Conservation (phyloP, 2,888 invertebrate species). For the Elmis aenea region DNA sequence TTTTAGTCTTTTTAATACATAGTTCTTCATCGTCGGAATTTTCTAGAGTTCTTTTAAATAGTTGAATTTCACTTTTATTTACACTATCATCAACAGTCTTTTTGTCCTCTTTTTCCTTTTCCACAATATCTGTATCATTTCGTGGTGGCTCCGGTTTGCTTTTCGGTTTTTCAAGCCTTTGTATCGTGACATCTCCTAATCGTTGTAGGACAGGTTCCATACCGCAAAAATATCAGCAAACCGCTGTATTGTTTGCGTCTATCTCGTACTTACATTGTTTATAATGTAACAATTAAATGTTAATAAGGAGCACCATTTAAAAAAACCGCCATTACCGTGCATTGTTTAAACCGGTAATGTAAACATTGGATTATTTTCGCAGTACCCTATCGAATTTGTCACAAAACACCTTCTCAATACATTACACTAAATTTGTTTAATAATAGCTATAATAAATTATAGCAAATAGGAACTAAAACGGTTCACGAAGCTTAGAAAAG, state of each 20-base stretch:
- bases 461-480: too few species aligned
- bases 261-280: too few species aligned
- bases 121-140: slow-evolving; percentile 13
- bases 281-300: too few species aligned
- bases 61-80: slow-evolving; percentile 7
- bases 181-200: slow-evolving; percentile 58
- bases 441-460: too few species aligned
- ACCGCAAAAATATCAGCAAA: slow-evolving; percentile 28
- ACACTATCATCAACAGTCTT: not conserved
- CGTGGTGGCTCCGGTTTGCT: slow-evolving; percentile 23
- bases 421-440: too few species aligned
- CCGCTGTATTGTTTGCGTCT: not conserved
- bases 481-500: too few species aligned
- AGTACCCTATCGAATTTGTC: too few species aligned
- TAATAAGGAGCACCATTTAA: slow-evolving; percentile 28
- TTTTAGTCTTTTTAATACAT: slow-evolving; percentile 19
- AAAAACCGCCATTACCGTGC: slow-evolving; percentile 35
- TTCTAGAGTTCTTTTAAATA: slow-evolving; percentile 25
- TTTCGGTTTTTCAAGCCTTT: slow-evolving; percentile 46
- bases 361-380: slow-evolving; percentile 17
- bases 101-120: slow-evolving; percentile 24
- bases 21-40: slow-evolving; percentile 18
- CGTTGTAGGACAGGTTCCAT: slow-evolving; percentile 55
- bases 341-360: slow-evolving; percentile 31
- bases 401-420: too few species aligned